Conservation (phyloP, 2,888 invertebrate genomes). For the Macrophya alboannulata region DNA sequence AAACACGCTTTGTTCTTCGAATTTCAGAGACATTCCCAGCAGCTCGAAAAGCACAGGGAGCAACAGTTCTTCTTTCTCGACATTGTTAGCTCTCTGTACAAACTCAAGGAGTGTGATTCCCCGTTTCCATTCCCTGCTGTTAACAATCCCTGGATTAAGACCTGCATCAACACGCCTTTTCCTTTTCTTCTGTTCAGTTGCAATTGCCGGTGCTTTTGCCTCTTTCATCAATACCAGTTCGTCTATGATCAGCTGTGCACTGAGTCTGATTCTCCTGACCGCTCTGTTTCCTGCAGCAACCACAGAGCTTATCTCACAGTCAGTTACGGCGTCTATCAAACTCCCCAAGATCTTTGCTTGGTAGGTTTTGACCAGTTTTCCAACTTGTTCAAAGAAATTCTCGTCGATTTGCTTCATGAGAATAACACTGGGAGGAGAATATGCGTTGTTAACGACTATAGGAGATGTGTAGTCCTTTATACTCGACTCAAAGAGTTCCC, state of each 20-base stretch:
- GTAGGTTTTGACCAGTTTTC: slow-evolving; percentile 63
- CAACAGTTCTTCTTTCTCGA: slow-evolving; percentile 85
- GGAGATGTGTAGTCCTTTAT: slow-evolving; percentile 81
- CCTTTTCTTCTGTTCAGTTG: slow-evolving; percentile 32
- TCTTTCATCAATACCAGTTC: slow-evolving; percentile 85
- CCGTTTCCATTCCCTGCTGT: slow-evolving; percentile 88
- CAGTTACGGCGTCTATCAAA: slow-evolving; percentile 74
- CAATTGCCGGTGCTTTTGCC: slow-evolving; percentile 57
- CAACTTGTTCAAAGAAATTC: slow-evolving; percentile 79
- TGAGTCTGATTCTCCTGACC: slow-evolving; percentile 86
- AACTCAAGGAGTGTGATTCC: slow-evolving; percentile 92
- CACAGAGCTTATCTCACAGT: slow-evolving; percentile 72
- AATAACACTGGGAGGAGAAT: slow-evolving; percentile 80
- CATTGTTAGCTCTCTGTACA: slow-evolving; percentile 92
- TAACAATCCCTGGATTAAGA: slow-evolving; percentile 84
- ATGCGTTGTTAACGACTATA: slow-evolving; percentile 78
- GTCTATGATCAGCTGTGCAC: slow-evolving; percentile 83
- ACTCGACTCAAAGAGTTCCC: slow-evolving; percentile 83
- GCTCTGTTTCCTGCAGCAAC: slow-evolving; percentile 83
- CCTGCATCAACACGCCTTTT: slow-evolving; percentile 61
- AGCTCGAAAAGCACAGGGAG: slow-evolving; percentile 90
- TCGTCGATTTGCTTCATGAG: slow-evolving; percentile 83
- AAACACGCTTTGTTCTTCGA: slow-evolving; percentile 90
- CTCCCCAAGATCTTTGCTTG: slow-evolving; percentile 70
- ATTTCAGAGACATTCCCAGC: slow-evolving; percentile 89